Evolutionary conservation across 92 coral and sea anemone genomes (phyloP).

Genomic region (Epizoanthus stellaris): DNA sequence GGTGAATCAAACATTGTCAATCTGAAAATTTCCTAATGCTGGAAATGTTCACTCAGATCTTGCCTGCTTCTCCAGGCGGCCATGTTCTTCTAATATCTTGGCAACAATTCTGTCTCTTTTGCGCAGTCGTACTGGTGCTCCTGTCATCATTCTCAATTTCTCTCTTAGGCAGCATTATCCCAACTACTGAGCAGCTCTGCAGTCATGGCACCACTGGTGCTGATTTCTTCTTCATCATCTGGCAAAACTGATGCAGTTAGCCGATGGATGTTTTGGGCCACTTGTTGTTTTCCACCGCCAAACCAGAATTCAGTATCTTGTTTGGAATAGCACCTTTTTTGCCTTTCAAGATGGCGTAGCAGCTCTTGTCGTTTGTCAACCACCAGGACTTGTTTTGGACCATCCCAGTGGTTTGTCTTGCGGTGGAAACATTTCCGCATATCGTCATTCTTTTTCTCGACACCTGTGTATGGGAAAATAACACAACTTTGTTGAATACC

Average conservation of each 20-base stretch:
- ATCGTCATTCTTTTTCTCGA: constrained; percentile 11
- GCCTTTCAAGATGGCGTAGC: constrained; percentile 1
- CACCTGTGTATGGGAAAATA: background rate
- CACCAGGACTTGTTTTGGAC: background rate
- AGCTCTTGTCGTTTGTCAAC: constrained; percentile 17
- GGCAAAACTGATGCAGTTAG: constrained; percentile 5
- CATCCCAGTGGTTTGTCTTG: constrained; percentile 29
- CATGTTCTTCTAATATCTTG: constrained; percentile 17
- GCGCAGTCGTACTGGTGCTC: constrained; percentile 7
- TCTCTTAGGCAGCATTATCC: constrained; percentile 6
- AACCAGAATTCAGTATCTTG: constrained; percentile 9
- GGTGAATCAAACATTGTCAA: too few relatives aligned
- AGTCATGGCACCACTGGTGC: background rate
- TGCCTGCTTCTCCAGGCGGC: constrained; percentile 2
- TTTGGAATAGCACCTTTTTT: constrained; percentile 1
- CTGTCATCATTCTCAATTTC: constrained; percentile 11
- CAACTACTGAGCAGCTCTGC: background rate
- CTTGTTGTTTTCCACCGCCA: constrained; percentile 18
- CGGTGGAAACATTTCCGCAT: constrained; percentile 10
- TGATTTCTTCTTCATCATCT: background rate
- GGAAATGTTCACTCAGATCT: background rate
- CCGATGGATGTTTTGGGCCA: background rate
- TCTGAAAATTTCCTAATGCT: too few relatives aligned
- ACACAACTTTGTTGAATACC: background rate
- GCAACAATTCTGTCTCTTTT: constrained; percentile 15